Evolutionary conservation across 2,888 invertebrate species (phyloP).

Genomic region (Microdon myrmicae): DNA sequence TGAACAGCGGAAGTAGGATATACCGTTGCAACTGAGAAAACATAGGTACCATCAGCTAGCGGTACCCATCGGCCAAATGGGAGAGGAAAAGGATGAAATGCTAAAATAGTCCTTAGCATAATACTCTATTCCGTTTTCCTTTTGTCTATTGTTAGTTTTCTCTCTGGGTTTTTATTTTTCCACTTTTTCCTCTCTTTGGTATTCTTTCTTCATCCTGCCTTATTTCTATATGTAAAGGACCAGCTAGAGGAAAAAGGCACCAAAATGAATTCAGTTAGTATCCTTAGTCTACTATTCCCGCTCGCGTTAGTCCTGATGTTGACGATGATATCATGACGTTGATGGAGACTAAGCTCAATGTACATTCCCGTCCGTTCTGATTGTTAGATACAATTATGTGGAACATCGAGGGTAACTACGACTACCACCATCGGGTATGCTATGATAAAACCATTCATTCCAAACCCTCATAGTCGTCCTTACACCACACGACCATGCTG

Average conservation of each 20-base stretch:
- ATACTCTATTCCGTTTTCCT: too few species aligned
- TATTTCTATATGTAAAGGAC: slow-evolving; percentile 50
- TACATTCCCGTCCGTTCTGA: slow-evolving; percentile 46
- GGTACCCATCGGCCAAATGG: slow-evolving; percentile 24
- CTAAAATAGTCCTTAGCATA: slow-evolving; percentile 51
- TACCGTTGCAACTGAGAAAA: slow-evolving; percentile 19
- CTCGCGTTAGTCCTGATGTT: slow-evolving; percentile 31
- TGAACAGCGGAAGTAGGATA: slow-evolving; percentile 21
- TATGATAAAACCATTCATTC: slow-evolving; percentile 28
- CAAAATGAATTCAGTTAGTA: slow-evolving; percentile 46
- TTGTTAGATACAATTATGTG: slow-evolving; percentile 48
- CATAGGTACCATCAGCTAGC: slow-evolving; percentile 15
- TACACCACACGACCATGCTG: too few species aligned
- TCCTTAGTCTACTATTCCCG: slow-evolving; percentile 24
- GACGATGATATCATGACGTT: slow-evolving; percentile 51
- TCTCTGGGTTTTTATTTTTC: background rate
- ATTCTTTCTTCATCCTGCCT: slow-evolving; percentile 29
- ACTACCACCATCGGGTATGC: slow-evolving; percentile 14
- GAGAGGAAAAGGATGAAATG: slow-evolving; percentile 42
- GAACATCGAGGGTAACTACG: slow-evolving; percentile 42
- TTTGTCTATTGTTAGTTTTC: slow-evolving; percentile 17
- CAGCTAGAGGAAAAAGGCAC: background rate
- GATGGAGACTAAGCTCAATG: slow-evolving; percentile 51
- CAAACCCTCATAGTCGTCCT: slow-evolving; percentile 31
- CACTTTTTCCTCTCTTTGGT: slow-evolving; percentile 12